A percentile compares a stretch with the other conserved stretches of the same genome.
These are phyloP conservation scores for Megalurothrips usitatus DNA, from an alignment of 2,888 invertebrate species.

Conservation along the genomic window DNA sequence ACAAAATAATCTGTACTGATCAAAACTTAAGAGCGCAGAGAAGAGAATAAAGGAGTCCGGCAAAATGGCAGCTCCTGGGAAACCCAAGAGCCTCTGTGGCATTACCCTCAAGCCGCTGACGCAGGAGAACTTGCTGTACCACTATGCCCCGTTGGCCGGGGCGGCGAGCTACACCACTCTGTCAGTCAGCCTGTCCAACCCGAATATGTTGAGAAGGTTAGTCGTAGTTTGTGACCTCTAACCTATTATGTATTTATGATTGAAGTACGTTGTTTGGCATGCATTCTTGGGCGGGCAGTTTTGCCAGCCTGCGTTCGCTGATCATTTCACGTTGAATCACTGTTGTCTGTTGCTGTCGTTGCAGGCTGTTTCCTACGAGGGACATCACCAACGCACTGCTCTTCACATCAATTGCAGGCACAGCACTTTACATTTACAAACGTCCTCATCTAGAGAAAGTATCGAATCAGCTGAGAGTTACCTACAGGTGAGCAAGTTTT, in stretches of 20 bases:
- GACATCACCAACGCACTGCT: slow-evolving; percentile 79
- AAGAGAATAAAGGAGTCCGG: not conserved
- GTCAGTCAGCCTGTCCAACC: slow-evolving; percentile 81
- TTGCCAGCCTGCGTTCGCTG: slow-evolving; percentile 15
- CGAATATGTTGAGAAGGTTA: slow-evolving; percentile 67
- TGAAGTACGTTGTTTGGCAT: not conserved
- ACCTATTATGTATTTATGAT: slow-evolving; percentile 26
- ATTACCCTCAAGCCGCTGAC: slow-evolving; percentile 49
- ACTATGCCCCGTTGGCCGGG: slow-evolving; percentile 73
- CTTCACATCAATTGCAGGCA: slow-evolving; percentile 73
- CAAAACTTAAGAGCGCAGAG: too few relatives aligned
- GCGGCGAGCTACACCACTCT: slow-evolving; percentile 71
- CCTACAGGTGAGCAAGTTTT: slow-evolving; percentile 58
- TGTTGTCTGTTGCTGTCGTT: slow-evolving; percentile 42
- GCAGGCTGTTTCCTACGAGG: slow-evolving; percentile 64
- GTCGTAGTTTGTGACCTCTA: slow-evolving; percentile 14
- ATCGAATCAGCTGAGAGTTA: slow-evolving; percentile 56
- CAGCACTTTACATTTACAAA: slow-evolving; percentile 76
- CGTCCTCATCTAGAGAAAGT: slow-evolving; percentile 70
- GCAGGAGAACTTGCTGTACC: slow-evolving; percentile 49
- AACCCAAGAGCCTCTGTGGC: slow-evolving; percentile 38
- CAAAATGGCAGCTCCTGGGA: not conserved
- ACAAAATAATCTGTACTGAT: too few relatives aligned
- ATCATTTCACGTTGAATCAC: not conserved
- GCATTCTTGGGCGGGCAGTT: not conserved